Evolutionary conservation across 2,888 invertebrate species (phyloP), one percentile per base, ranked within the genome.

Genomic region (Acanthococcus lagerstroemiae): DNA sequence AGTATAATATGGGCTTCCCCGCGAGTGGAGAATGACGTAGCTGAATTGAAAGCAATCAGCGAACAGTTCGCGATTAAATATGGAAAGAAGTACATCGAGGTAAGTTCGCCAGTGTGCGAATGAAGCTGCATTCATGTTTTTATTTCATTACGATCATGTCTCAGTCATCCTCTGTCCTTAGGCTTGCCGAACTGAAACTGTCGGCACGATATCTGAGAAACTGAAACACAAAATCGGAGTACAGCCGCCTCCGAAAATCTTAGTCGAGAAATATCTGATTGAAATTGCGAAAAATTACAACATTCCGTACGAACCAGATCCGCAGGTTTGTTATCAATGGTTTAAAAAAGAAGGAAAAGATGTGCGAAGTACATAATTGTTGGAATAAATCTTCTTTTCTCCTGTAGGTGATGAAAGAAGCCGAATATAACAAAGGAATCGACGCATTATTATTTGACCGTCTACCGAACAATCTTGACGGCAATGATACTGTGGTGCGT

Each of bases 1-100:
- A 95, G 89, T 72, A 79, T 96, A n/a, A 84, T 99, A 69, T 99
- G 99, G 99, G 94, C 92, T 1, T 89, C 96, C 12, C 96, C 97
- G 0, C 82, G 97, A 55, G 81, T 99, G 73, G 90, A 89, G 73
- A 85, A 88, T 44, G 92, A 92, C 77, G 81, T 90, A 37, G 84
- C 85, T 75, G 91, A 83, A 73, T 73, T 85, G 69, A 82, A 84
- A 76, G 80, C 90, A 0, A 88, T 99, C 72, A 84, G 90, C 0
- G 95, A 97, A 72, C 84, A 95, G 69, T 79, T 99, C 63, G 84
- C 88, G 22, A 80, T 84, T 3, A 96, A 99, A 76, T 99, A 96
- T 78, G 96, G 97, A 0, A 92, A 90, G 73, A 87, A 88, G 67
- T 99, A 91, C 79, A 89, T 88, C 0, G 90, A 94, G 71, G 76